phyloP scores from a whole-genome alignment of 2,888 invertebrate genomes.

The Melangyna quadrimaculata region DNA sequence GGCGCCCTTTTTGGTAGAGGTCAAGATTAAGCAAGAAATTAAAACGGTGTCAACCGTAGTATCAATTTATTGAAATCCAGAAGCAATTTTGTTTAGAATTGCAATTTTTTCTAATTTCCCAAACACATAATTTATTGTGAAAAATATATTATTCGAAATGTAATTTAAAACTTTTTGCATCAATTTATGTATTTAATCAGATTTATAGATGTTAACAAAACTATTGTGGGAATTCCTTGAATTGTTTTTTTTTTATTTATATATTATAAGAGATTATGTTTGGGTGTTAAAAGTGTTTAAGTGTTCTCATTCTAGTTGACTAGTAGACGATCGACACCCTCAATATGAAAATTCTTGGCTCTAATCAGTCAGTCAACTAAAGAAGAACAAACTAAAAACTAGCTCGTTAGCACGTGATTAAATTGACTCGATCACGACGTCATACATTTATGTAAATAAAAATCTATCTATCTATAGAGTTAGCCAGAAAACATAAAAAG shows the following conservation, averaged over 20 bases:
- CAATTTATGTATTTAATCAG: conserved; percentile 6
- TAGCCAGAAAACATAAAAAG: neutral
- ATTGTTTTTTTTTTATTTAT: no score
- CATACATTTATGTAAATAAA: neutral
- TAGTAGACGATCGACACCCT: conserved; percentile 25
- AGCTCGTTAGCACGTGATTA: conserved; percentile 25
- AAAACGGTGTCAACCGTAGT: conserved; percentile 4
- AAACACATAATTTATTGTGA: conserved; percentile 8
- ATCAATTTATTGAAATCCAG: conserved; percentile 21
- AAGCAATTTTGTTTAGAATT: conserved; percentile 22
- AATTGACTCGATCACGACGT: neutral
- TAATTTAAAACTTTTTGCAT: neutral
- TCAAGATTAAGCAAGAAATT: conserved; percentile 31
- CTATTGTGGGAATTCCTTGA: conserved; percentile 7
- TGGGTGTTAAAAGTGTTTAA: neutral
- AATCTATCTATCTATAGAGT: neutral
- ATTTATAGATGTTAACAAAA: neutral
- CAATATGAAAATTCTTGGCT: conserved; percentile 14
- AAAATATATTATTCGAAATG: neutral
- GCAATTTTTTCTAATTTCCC: neutral
- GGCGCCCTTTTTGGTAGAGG: conserved; percentile 6
- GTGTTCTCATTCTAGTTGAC: neutral
- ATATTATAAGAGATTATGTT: neutral
- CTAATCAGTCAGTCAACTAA: no score
- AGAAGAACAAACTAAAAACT: no score